These are phyloP conservation scores for Trypoxylon attenuatum DNA, from an alignment of 2,888 invertebrate genomes.

Conservation along the genomic window DNA sequence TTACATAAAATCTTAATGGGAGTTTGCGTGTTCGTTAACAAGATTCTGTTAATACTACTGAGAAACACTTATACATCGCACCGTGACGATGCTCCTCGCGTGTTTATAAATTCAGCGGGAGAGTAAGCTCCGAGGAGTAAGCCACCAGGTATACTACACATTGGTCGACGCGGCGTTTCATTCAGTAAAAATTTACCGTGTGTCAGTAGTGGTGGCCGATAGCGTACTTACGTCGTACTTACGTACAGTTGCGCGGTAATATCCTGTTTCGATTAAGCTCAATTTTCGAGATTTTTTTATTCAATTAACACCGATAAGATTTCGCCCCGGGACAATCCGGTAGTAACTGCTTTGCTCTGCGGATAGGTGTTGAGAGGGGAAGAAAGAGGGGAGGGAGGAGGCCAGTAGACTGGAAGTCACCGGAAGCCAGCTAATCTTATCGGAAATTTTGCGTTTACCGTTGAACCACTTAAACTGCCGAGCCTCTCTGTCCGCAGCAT, in stretches of 20 bases:
- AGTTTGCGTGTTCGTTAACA: no score
- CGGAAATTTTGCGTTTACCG: conserved; percentile 5
- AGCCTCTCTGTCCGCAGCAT: neutral
- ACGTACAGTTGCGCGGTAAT: neutral
- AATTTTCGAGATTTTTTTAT: conserved; percentile 12
- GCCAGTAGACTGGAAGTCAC: conserved; percentile 16
- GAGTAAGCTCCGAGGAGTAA: no score
- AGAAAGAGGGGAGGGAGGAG: neutral
- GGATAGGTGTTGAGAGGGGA: neutral
- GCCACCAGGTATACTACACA: no score
- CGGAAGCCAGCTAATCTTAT: conserved; percentile 30
- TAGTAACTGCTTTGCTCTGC: neutral
- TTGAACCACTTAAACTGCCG: neutral
- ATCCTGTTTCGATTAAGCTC: conserved; percentile 27
- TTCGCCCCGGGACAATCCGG: conserved; percentile 14
- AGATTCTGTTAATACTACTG: no score
- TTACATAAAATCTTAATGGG: no score
- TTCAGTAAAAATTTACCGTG: no score
- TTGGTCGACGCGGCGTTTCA: no score
- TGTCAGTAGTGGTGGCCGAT: no score
- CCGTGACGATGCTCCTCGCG: no score
- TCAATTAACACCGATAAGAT: conserved; percentile 25
- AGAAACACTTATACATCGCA: no score
- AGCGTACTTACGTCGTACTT: neutral
- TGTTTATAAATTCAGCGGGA: no score